These are phyloP conservation scores for Trissonchulus sp. DNA, from an alignment of 2,888 invertebrate genomes.

Conservation along the genomic window DNA sequence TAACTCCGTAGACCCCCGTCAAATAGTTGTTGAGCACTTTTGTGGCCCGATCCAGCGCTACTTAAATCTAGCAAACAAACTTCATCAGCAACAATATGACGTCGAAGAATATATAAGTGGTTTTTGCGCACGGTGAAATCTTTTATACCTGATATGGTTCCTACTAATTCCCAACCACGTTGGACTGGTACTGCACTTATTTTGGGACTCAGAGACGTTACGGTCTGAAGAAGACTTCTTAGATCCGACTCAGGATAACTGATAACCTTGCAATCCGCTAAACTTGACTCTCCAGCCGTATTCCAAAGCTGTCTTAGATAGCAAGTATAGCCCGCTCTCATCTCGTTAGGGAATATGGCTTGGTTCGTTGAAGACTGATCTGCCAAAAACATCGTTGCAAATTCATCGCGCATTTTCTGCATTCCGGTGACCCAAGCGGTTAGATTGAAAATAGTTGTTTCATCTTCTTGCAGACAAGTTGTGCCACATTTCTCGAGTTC, in stretches of 20 bases:
- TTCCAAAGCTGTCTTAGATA: constrained; percentile 8
- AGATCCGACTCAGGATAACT: constrained; percentile 22
- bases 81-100: not conserved
- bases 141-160: not conserved
- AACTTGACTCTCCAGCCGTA: not conserved
- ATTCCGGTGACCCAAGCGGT: not conserved
- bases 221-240: not conserved
- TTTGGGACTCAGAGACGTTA: not conserved
- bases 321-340: not conserved
- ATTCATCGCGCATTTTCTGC: not conserved
- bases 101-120: not conserved
- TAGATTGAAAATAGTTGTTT: not conserved
- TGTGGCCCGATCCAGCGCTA: not conserved
- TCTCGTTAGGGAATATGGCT: not conserved
- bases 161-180: constrained; percentile 25
- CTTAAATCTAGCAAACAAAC: not conserved
- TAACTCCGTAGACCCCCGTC: not conserved
- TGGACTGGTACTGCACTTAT: not conserved
- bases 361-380: not conserved
- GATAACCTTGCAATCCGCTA: constrained; percentile 9
- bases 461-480: constrained; percentile 12
- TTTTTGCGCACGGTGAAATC: not conserved
- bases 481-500: constrained; percentile 23
- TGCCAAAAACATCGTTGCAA: no score
- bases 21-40: not conserved